phyloP scores from a whole-genome alignment of 92 coral and sea anemone genomes.

The Porites divaricata region DNA sequence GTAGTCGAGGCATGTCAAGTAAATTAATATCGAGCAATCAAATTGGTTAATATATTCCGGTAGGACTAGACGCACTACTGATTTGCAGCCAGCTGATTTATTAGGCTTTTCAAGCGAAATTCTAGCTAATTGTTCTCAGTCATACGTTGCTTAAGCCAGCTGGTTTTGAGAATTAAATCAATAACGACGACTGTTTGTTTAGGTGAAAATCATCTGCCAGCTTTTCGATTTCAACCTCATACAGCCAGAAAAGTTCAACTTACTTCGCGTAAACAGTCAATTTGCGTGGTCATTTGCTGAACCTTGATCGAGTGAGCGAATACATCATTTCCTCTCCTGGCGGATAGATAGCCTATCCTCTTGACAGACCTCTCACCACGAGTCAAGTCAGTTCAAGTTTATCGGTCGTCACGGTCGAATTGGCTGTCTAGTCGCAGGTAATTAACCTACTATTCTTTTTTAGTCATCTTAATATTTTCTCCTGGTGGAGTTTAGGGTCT shows the following conservation, averaged over 20 bases:
- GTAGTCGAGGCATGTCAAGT: not conserved
- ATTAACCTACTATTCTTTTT: too few species aligned
- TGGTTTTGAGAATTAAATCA: not conserved
- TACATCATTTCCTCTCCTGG: not conserved
- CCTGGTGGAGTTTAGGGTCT: too few species aligned
- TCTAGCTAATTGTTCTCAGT: not conserved
- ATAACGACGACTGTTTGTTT: not conserved
- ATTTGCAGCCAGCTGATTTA: constrained; percentile 3
- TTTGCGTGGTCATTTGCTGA: not conserved
- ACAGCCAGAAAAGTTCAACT: not conserved
- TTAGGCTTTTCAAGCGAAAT: constrained; percentile 6
- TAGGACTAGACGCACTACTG: not conserved
- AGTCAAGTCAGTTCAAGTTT: not conserved
- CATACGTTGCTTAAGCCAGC: constrained; percentile 3
- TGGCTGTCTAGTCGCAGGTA: not conserved
- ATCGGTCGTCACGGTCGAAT: not conserved
- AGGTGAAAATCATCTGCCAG: constrained; percentile 7
- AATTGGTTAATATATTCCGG: constrained; percentile 1
- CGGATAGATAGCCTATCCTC: too few species aligned
- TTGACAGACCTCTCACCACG: too few species aligned
- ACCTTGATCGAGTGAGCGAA: not conserved
- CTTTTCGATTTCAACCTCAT: too few species aligned
- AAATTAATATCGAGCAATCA: not conserved
- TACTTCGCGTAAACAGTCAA: not conserved
- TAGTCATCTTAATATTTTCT: not conserved